Base-by-base conservation (phyloP, 2,113 vertebrate species). In the Catagonus wagneri region DNA sequence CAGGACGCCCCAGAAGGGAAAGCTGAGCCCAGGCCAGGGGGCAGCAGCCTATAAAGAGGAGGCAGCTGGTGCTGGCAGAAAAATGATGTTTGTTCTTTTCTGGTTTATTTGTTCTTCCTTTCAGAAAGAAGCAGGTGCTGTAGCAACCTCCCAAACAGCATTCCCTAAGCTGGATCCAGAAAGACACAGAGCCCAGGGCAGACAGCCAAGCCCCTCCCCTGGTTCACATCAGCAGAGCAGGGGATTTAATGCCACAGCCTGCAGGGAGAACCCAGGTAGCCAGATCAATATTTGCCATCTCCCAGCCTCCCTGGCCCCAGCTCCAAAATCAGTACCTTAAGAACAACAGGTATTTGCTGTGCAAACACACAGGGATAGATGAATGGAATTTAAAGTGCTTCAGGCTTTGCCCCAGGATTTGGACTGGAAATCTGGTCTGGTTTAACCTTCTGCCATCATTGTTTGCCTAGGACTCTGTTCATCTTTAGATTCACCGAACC, bases 201-300 rank as follows among this genome's bases (percentile, higher is more conserved):
- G 94, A 23, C 56, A 80, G 86, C 34, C 72, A 11, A 66, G 66
- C n/a, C 27, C 61, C 10, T 29, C 65, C 79, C 32, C n/a, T 6
- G 13, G 32, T 39, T 72, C 61, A 20, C 14, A 29, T 17, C 58
- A 6, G n/a, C 93, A 69, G 56, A 88, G 66, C 50, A 2, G 65
- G n/a, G 13, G 92, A 80, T 60, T 74, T 66, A 34, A 29, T 44
- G 76, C 68, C 66, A 15, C 36, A 90, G 87, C 25, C 91, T 68
- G 85, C 39, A 68, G 61, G 1, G 25, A 89, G 91, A 74, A 75
- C 61, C 60, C 52, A 39, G 39, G 83, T 29, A 81, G 71, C 34
- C 65, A 60, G 80, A 32, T 95, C 96, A 98, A 94, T 65, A 29
- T 97, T 98, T 96, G 90, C 93, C 96, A 56, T 92, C 81, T 81